Conservation (phyloP, 2,113 vertebrate genomes). For the Pterocles orientalis region DNA sequence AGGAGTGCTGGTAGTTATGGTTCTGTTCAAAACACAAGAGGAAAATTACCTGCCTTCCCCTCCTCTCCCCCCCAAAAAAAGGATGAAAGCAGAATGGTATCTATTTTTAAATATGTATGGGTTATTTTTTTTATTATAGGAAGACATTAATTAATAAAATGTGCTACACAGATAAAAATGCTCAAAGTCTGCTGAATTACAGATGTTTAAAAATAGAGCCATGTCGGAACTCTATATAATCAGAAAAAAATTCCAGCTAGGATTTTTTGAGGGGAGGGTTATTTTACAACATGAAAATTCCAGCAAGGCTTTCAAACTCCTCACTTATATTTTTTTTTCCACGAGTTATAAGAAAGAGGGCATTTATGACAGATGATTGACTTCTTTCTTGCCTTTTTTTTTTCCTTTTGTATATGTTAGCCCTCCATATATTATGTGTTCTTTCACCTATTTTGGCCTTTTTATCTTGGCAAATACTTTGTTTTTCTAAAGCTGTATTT, state of each 20-base stretch:
- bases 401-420: not conserved
- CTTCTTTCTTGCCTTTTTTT: not conserved
- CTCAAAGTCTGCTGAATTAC: not conserved
- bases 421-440: not conserved
- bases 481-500: not conserved
- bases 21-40: not conserved
- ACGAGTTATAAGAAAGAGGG: not conserved
- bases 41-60: not conserved
- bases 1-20: not conserved
- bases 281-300: not conserved
- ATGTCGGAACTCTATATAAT: not conserved
- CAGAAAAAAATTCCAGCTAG: not conserved
- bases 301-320: not conserved
- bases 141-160: not conserved
- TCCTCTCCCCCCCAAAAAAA: not conserved
- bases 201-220: not conserved
- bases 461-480: not conserved
- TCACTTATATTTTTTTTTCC: not conserved
- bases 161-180: not conserved
- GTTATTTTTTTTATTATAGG: not conserved
- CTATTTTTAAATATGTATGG: conserved; percentile 8
- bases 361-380: conserved; percentile 15
- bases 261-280: not conserved
- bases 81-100: not conserved
- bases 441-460: not conserved